Evolutionary conservation across 2,113 vertebrate species (phyloP).

Genomic region (Cercopithecus mona): DNA sequence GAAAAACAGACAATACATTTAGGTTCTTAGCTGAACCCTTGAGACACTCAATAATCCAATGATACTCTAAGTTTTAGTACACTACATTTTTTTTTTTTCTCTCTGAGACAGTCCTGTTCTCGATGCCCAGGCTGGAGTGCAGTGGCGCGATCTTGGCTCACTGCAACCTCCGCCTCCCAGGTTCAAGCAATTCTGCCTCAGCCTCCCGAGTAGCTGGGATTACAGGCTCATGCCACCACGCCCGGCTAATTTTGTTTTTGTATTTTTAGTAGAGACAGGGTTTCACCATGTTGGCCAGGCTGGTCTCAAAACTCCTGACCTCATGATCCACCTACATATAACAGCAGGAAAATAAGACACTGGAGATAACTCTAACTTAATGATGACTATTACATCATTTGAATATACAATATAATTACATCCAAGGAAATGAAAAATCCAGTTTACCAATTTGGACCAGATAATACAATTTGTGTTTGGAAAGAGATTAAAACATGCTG

Average conservation of each 20-base stretch:
- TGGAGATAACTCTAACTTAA: conserved; percentile 17
- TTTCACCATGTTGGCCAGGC: no score
- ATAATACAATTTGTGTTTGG: not conserved
- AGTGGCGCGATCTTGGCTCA: no score
- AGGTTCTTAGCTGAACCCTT: not conserved
- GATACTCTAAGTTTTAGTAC: not conserved
- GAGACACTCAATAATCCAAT: not conserved
- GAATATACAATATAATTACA: conserved; percentile 1
- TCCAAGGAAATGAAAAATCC: not conserved
- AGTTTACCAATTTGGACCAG: not conserved
- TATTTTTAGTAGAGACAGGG: no score
- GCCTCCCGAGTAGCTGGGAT: no score
- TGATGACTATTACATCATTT: not conserved
- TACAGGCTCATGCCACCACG: no score
- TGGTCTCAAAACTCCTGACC: no score
- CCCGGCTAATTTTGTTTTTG: no score
- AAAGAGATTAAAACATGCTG: not conserved
- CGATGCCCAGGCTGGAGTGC: no score
- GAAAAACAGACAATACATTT: not conserved
- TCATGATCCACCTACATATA: not conserved
- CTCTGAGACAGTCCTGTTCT: no score
- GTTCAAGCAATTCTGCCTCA: no score
- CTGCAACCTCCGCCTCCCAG: no score
- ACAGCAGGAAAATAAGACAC: conserved; percentile 21
- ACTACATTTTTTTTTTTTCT: not conserved